Base-by-base conservation (phyloP, 2,888 invertebrate genomes). In the Acanthococcus lagerstroemiae region DNA sequence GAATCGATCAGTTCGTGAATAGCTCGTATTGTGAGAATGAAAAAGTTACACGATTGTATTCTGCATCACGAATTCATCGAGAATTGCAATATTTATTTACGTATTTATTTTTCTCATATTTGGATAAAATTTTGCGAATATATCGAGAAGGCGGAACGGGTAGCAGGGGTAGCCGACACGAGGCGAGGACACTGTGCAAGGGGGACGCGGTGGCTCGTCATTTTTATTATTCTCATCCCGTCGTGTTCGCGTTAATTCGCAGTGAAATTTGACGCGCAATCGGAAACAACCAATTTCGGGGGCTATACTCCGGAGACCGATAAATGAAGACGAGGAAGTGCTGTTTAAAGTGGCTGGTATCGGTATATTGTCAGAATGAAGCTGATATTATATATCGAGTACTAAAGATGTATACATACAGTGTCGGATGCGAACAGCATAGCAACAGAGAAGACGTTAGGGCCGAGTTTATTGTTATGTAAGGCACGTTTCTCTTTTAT, bases 191-290 rank as follows among this genome's bases (percentile, higher is more conserved):
- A n/a, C n/a, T n/a, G n/a, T n/a, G n/a, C n/a, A n/a, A 15, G 37
- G 37, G 37, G 37, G 12, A 37, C 37, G n/a, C 12, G 12, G 37
- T n/a, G 37, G 37, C 37, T 37, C 52, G 50, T 61, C 52, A 61
- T 61, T 61, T 61, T 61, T 61, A 61, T 61, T 61, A 61, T 61
- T 61, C 61, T 61, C 50, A 30, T 61, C 50, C 52, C 61, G 61
- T 61, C 50, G 30, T 21, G 61, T 61, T 61, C 50, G 61, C 61
- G 61, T 61, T 61, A 61, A 61, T 61, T 61, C 61, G 61, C 61
- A 61, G 61, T 61, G 61, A 61, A 61, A 61, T 61, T 61, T 52
- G 61, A 61, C 61, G 61, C 61, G 48, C 61, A 61, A 61, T 61
- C 61, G 61, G 61, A 61, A 61, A 61, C 61, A 61, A 61, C 50